Conservation (phyloP, 1,140 invertebrate genomes). For the Megalopta genalis region DNA sequence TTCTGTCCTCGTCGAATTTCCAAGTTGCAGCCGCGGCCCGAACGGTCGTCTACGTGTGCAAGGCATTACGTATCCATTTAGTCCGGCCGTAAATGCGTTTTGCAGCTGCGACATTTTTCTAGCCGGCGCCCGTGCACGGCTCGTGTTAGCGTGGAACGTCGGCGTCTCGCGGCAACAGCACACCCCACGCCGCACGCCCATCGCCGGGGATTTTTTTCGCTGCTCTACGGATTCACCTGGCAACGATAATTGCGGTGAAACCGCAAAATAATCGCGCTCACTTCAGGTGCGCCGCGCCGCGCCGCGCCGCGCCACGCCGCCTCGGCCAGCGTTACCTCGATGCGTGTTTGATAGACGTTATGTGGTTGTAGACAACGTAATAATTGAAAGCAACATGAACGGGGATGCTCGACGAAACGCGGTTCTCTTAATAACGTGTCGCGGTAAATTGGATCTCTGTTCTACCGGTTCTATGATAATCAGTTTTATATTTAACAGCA, state of each 20-base stretch:
- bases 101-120: conserved; percentile 71
- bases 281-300: conserved; percentile 1
- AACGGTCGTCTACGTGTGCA: background rate
- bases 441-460: no score
- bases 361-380: background rate
- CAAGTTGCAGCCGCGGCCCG: background rate
- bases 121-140: conserved; percentile 19
- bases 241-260: conserved; percentile 49
- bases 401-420: no score
- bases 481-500: no score
- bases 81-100: conserved; percentile 10
- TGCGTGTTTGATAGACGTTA: background rate
- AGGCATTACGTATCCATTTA: background rate
- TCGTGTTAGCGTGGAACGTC: background rate
- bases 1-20: background rate
- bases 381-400: background rate
- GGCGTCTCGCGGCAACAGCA: no score
- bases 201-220: conserved; percentile 53
- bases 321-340: background rate
- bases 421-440: no score
- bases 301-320: no score
- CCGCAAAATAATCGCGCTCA: conserved; percentile 13
- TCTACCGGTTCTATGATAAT: no score
- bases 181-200: background rate
- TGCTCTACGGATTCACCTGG: conserved; percentile 60